Percentiles rank a stretch among this genome's conserved stretches.
These are phyloP conservation scores for Acanthurus leucopareius DNA, from an alignment of 2,797 vertebrate genomes.

Conservation along the genomic window DNA sequence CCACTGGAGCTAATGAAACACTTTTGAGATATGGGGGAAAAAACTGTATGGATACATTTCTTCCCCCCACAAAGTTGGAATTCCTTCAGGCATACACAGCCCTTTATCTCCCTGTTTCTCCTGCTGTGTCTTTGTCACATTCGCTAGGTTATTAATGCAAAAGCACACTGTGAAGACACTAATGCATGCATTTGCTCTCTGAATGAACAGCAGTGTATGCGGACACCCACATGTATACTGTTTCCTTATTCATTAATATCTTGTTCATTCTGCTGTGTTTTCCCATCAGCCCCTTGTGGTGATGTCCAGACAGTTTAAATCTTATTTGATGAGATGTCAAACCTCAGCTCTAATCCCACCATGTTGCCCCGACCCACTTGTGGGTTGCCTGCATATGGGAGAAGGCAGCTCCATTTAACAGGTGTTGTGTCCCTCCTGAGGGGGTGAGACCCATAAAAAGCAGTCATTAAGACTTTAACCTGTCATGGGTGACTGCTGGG, in stretches of 20 bases:
- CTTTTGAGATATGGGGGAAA: constrained; percentile 39
- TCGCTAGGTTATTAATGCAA: constrained; percentile 67
- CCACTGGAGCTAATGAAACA: constrained; percentile 62
- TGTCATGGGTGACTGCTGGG: constrained; percentile 85
- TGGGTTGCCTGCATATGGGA: constrained; percentile 61
- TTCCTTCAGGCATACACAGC: constrained; percentile 71
- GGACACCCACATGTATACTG: constrained; percentile 35
- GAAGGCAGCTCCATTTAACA: constrained; percentile 80
- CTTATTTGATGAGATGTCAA: constrained; percentile 69
- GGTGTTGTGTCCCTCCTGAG: constrained; percentile 79
- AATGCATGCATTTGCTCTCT: constrained; percentile 58
- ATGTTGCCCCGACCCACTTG: constrained; percentile 60
- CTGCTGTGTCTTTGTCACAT: constrained; percentile 72
- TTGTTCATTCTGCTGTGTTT: constrained; percentile 65
- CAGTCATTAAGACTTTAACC: constrained; percentile 85
- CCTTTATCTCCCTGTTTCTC: constrained; percentile 68
- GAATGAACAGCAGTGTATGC: constrained; percentile 38
- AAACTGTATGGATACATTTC: constrained; percentile 49
- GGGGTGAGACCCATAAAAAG: constrained; percentile 77
- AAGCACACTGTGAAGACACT: constrained; percentile 57
- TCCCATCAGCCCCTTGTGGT: constrained; percentile 71
- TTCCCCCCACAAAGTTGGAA: constrained; percentile 62
- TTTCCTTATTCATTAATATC: constrained; percentile 68
- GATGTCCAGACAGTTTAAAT: constrained; percentile 76
- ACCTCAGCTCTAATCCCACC: constrained; percentile 15